A percentile compares a stretch with the other conserved stretches of the same genome.
Evolutionary conservation across 1,140 invertebrate genomes (phyloP).

Genomic region (Chlorops oryzae): DNA sequence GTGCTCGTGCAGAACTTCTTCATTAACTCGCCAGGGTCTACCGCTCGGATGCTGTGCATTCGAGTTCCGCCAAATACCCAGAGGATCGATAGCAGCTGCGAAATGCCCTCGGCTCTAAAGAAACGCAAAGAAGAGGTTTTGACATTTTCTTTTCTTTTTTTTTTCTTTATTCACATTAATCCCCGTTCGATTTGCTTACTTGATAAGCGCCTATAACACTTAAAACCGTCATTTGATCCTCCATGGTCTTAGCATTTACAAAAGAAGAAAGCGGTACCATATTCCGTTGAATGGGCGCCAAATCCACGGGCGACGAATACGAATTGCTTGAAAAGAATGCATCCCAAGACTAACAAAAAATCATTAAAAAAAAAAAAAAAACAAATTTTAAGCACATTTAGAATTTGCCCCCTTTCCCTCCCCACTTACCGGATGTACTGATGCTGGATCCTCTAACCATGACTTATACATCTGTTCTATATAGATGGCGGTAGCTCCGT

Average conservation of each 20-base stretch:
- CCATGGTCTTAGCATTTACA: constrained; percentile 77
- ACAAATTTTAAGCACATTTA: not conserved
- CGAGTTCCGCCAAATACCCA: constrained; percentile 58
- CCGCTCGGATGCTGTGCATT: constrained; percentile 15
- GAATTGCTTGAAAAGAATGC: constrained; percentile 21
- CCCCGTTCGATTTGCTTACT: too few species aligned
- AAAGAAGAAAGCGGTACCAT: too few species aligned
- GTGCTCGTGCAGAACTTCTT: constrained; percentile 32
- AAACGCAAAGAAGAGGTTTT: too few species aligned
- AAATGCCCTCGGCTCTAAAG: constrained; percentile 88
- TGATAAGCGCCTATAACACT: constrained; percentile 98
- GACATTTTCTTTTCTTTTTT: too few species aligned
- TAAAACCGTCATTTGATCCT: constrained; percentile 95
- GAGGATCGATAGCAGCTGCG: constrained; percentile 87
- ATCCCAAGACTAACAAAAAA: constrained; percentile 22
- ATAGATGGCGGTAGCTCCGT: constrained; percentile 11
- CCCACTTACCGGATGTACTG: constrained; percentile 19
- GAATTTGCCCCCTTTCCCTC: not conserved
- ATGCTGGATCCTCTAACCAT: constrained; percentile 16
- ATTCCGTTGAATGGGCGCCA: too few species aligned
- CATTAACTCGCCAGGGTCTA: constrained; percentile 50
- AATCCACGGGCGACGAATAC: too few species aligned
- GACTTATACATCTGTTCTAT: constrained; percentile 15
- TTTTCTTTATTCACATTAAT: too few species aligned
- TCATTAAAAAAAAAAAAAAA: not conserved